Conservation (phyloP, 2,888 invertebrate species). For the Embidobia sp. region DNA sequence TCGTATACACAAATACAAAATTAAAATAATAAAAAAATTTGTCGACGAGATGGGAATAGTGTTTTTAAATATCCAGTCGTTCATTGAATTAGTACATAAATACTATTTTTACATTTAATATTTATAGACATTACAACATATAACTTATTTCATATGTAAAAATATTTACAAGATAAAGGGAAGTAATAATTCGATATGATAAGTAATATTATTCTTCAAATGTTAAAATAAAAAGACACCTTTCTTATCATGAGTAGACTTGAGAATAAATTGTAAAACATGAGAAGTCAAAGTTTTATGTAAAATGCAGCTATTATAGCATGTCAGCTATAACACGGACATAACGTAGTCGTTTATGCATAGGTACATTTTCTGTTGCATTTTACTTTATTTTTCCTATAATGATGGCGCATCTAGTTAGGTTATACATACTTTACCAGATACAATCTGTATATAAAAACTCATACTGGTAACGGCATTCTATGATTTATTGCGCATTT, state of each 20-base stretch:
- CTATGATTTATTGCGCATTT: conserved; percentile 70
- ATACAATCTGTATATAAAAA: conserved; percentile 79
- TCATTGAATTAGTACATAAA: no score
- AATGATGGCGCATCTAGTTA: conserved; percentile 58
- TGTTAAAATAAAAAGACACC: conserved; percentile 25
- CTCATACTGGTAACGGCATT: conserved; percentile 76
- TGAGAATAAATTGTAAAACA: conserved; percentile 42
- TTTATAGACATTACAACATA: not conserved
- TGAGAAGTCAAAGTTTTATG: conserved; percentile 33
- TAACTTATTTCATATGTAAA: not conserved
- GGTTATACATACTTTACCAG: conserved; percentile 63
- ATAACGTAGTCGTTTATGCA: conserved; percentile 44
- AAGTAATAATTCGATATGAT: conserved; percentile 6
- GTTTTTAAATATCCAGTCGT: no score
- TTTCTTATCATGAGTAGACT: conserved; percentile 44
- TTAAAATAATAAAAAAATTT: no score
- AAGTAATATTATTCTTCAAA: conserved; percentile 26
- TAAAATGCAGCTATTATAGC: conserved; percentile 54
- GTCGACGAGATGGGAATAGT: no score
- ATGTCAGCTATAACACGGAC: conserved; percentile 34
- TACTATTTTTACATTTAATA: no score
- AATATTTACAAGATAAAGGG: not conserved
- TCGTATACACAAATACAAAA: no score
- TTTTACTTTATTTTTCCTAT: conserved; percentile 62
- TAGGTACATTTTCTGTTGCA: conserved; percentile 31